These are phyloP conservation scores for Meloidogyne chitwoodi DNA, from an alignment of 1,140 invertebrate genomes.

Conservation along the genomic window DNA sequence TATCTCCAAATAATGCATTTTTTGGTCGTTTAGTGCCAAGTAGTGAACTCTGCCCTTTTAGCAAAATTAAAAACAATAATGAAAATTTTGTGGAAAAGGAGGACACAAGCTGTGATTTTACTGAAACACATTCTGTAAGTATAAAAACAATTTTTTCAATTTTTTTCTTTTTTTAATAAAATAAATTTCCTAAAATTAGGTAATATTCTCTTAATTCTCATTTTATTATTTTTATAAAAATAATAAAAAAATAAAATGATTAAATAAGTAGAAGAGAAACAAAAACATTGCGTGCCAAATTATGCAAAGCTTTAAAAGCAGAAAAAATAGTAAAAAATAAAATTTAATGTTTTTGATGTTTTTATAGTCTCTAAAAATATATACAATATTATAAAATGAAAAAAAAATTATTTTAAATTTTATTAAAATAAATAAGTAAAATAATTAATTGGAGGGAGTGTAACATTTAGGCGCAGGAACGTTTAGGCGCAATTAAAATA, in stretches of 20 bases:
- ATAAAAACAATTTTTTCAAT: background rate
- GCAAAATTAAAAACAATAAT: background rate
- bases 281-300: background rate
- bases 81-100: constrained; percentile 13
- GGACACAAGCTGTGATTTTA: constrained; percentile 47
- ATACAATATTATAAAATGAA: no score
- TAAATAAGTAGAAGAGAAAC: background rate
- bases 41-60: constrained; percentile 37
- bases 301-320: background rate
- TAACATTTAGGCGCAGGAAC: no score
- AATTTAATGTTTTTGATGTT: background rate
- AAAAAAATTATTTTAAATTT: background rate
- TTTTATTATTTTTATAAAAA: no score
- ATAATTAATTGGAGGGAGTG: no score
- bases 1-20: constrained; percentile 40
- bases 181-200: background rate
- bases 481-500: no score
- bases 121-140: constrained; percentile 45
- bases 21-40: constrained; percentile 48
- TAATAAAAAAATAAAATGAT: background rate
- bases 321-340: background rate
- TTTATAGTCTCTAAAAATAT: background rate
- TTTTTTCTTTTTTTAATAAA: background rate
- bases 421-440: no score
- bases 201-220: no score